Evolutionary conservation across 2,113 vertebrate genomes (phyloP), one percentile per base, ranked within the genome.

Genomic region (Corvus moneduloides): DNA sequence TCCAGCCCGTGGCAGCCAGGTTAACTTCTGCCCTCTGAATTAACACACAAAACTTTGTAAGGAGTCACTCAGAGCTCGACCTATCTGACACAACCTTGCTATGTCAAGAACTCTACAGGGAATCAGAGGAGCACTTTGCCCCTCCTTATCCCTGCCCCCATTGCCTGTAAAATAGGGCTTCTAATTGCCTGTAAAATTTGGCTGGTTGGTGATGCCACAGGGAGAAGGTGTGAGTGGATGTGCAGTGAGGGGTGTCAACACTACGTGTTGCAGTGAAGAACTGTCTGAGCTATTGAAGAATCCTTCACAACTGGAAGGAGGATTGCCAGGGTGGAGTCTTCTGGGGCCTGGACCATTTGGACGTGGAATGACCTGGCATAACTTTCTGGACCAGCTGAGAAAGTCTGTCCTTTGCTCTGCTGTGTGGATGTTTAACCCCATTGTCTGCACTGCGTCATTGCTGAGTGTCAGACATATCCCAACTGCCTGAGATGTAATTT

Each of bases 241-340:
- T 0, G 0, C 27, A 71, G 56, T 13, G 24, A 46, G 32, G 49
- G 37, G 69, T 19, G 18, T 48, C n/a, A 48, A 0, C 2, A 2
- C 27, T 20, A 33, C 7, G 5, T 17, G 1, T 1, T 26, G 49
- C 35, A 26, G 52, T 39, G 54, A 27, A 61, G 77, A 37, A 41
- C 14, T 56, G 43, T 19, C 41, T 56, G 52, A 87, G 69, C 48
- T 78, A 13, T 27, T 1, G 5, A 64, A 48, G 66, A 56, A 9
- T 56, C 16, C 3, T 26, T 82, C 48, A 41, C 43, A 76, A 23
- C 16, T 71, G 46, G 46, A 62, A 90, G 35, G 67, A 77, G 41
- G 43, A 32, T 52, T 88, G 59, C 27, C 59, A 48, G 5, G 32
- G 48, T 49, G 51, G 49, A 71, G 22, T 91, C n/a, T 24, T 46